Base-by-base conservation (phyloP, 2,113 vertebrate genomes). In the Cyphomyrus discorhynchus region DNA sequence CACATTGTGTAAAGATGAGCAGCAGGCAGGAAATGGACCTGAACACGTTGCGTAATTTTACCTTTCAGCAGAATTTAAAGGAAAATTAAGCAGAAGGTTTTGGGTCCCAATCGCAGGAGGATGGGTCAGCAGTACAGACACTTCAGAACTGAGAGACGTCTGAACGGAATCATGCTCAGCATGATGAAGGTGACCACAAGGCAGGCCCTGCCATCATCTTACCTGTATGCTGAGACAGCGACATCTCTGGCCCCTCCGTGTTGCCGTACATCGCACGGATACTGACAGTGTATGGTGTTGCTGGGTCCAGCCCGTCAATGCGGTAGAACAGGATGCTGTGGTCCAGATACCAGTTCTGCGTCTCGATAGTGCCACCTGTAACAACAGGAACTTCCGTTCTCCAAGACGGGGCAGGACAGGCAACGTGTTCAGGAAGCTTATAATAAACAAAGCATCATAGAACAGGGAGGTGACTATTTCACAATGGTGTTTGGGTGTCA, bases 221-320 rank as follows among this genome's bases (percentile, higher is more conserved):
- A 98, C 97, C 97, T 92, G 97, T 98, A 89, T 56, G 92, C 90
- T 98, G 97, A 46, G 95, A 95, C 47, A 98, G 95, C 27, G 93
- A 95, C 88, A 95, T 96, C 90, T 97, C 96, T 0, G 97, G 96
- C 27, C 97, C 97, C 90, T 98, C 96, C 0, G 92, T 93, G 91
- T 96, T 95, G 86, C 95, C 94, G 87, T 96, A 97, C 15, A 98
- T 92, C 0, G 97, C 96, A 19, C 90, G 89, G 92, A 98, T 93
- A 1, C 94, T 91, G 89, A 98, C 86, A 10, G 52, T 94, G 92
- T 98, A 97, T 19, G 90, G 82, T 0, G 96, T 97, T 92, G 93
- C 31, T 0, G 97, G 96, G 88, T 89, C 92, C 91, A 98, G 92
- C 10, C 92, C 93, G 1, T 94, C 90, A 0, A 98, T 95, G 3